These are phyloP conservation scores for Meda fulgida DNA, from an alignment of 2,797 vertebrate genomes.

Conservation along the genomic window DNA sequence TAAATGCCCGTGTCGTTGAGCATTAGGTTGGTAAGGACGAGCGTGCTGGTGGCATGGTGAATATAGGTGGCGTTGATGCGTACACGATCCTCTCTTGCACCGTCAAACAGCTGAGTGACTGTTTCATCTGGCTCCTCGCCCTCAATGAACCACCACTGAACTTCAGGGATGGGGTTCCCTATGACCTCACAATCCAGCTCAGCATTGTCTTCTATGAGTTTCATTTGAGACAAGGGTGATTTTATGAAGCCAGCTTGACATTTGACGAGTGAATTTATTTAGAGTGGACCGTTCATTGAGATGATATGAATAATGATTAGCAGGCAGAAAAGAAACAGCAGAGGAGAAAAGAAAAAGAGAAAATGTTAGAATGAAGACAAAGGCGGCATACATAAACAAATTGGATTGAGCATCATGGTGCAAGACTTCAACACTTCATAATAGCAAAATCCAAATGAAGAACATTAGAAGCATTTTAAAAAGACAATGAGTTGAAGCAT, in stretches of 20 bases:
- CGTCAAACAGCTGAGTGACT: slow-evolving; percentile 87
- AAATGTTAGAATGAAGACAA: slow-evolving; percentile 67
- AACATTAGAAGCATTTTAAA: slow-evolving; percentile 34
- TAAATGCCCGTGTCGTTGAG: slow-evolving; percentile 87
- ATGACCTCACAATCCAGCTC: slow-evolving; percentile 91
- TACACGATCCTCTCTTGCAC: slow-evolving; percentile 84
- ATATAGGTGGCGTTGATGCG: slow-evolving; percentile 89
- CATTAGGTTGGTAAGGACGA: slow-evolving; percentile 82
- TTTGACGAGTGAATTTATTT: slow-evolving; percentile 61
- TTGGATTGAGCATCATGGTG: slow-evolving; percentile 58
- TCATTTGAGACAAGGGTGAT: slow-evolving; percentile 88
- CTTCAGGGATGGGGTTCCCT: slow-evolving; percentile 90
- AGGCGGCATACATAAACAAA: slow-evolving; percentile 53
- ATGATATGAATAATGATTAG: slow-evolving; percentile 48
- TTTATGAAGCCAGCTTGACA: slow-evolving; percentile 88
- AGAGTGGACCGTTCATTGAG: slow-evolving; percentile 28
- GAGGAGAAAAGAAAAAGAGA: slow-evolving; percentile 69
- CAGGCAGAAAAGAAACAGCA: slow-evolving; percentile 59
- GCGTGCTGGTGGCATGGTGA: slow-evolving; percentile 85
- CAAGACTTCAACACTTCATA: slow-evolving; percentile 17
- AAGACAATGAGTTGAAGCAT: slow-evolving; percentile 36
- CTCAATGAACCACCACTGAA: slow-evolving; percentile 94
- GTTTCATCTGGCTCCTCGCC: slow-evolving; percentile 82
- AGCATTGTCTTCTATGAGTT: slow-evolving; percentile 78
- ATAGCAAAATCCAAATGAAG: slow-evolving; percentile 42